Base-by-base conservation (phyloP, 2,888 invertebrate genomes). In the Cordilura impudica region DNA sequence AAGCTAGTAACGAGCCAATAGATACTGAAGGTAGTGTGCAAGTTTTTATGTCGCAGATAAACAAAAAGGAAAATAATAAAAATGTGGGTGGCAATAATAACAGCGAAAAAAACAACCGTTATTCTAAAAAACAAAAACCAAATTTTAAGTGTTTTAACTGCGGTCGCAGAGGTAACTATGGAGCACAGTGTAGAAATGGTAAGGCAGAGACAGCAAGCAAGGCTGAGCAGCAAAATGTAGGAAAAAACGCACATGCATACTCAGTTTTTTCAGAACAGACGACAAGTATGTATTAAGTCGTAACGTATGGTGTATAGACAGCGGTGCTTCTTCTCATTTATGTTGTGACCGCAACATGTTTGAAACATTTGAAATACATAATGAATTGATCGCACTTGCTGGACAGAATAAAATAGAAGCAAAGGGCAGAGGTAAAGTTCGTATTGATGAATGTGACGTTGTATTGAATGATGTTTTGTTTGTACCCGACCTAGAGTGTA, bases 101-200 rank as follows among this genome's bases (percentile, higher is more conserved):
- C 26, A 29, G 26, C n/a, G 12, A 31, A 23, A 58, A n/a, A 54
- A 63, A 61, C 8, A 56, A 26, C 4, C 35, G 21, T 60, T n/a
- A 65, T n/a, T 5, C 3, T 12, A n/a, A 29, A 26, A 56, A 29
- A 49, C 45, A 35, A 16, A 75, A 69, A 53, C 39, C 31, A 31
- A 75, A 75, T 67, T 47, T 74, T 12, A 79, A 71, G 12, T 79
- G 71, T 56, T 79, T 31, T 49, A 79, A 73, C 10, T 73, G 73
- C 21, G 54, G 60, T 29, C 63, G 73, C 29, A 70, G 49, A 53
- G 78, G 74, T 1, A 67, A 75, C 39, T 79, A 65, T 26, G 79
- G 71, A 39, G 66, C 71, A 6, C 67, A 79, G 16, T 79, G 75
- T 35, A 74, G 45, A 66, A 43, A 65, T n/a, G 19, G n/a, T 1